A percentile compares a stretch with the other conserved stretches of the same genome.
Evolutionary conservation across 2,797 vertebrate species (phyloP).

Genomic region (Halcyon leucocephala): DNA sequence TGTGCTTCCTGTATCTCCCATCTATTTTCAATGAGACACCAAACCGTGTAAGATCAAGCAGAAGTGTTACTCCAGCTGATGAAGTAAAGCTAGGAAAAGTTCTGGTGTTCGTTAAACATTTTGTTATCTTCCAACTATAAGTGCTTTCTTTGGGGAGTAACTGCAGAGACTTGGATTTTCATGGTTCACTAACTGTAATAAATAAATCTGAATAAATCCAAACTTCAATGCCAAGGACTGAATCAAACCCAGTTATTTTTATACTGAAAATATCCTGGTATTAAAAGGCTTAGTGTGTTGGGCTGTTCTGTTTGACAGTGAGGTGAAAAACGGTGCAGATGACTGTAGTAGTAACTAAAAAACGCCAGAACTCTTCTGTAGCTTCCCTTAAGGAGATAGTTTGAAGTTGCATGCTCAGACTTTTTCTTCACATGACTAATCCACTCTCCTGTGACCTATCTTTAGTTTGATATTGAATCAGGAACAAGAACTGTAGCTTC

Average conservation of each 20-base stretch:
- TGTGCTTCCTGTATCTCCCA: neutral
- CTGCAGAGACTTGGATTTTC: conserved; percentile 57
- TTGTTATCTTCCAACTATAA: conserved; percentile 12
- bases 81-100: conserved; percentile 4
- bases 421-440: conserved; percentile 87
- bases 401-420: conserved; percentile 43
- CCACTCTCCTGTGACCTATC: conserved; percentile 87
- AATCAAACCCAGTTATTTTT: conserved; percentile 37
- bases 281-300: conserved; percentile 46
- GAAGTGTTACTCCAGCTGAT: neutral
- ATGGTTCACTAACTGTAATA: conserved; percentile 55
- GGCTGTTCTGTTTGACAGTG: conserved; percentile 52
- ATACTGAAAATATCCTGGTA: conserved; percentile 39
- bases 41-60: neutral
- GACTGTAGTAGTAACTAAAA: neutral
- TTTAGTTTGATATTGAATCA: conserved; percentile 86
- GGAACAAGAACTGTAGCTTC: conserved; percentile 81
- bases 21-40: neutral
- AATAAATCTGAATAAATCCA: conserved; percentile 69
- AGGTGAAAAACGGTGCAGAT: neutral
- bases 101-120: neutral
- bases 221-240: conserved; percentile 4
- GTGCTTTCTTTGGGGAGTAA: conserved; percentile 47
- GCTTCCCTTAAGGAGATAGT: conserved; percentile 40
- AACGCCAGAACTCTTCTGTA: neutral